Evolutionary conservation across 2,113 vertebrate genomes (phyloP), one percentile per base, ranked within the genome.

Genomic region (Sialia sialis): DNA sequence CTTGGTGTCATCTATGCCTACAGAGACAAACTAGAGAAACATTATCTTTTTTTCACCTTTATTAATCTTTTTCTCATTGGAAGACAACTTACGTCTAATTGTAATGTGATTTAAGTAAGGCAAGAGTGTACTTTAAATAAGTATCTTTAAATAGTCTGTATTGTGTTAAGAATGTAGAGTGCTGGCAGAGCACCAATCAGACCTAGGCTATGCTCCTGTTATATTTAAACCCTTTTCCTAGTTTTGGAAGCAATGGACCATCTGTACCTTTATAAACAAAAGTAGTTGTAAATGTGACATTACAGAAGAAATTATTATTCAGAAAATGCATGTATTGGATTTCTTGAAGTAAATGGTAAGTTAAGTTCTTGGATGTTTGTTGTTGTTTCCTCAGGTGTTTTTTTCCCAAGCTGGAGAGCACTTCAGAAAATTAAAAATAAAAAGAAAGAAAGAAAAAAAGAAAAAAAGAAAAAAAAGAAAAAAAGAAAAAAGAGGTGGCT

Each of bases 111-210:
- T 96, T 91, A 81, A 88, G 60, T 43, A 86, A 84, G 60, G 56
- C 63, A 62, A 77, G 48, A 66, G 43, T 84, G 56, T 87, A 90
- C 49, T 94, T 94, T 38, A 88, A 94, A 32, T 67, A 96, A 93
- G 89, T 92, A 67, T 79, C 79, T 94, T 87, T 76, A 97, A 93
- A 83, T 85, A 92, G 58, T n/a, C 49, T 74, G 17, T 74, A 56
- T 92, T 23, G 3, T 56, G 49, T 90, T 90, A 91, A 76, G 64
- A 76, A 79, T 94, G 95, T 91, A 56, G 51, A 95, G 90, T 90
- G 22, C 77, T 94, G 86, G 54, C 69, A 92, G 39, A 78, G 19
- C 54, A 94, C 91, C 63, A 92, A 84, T 51, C 56, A 85, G 69
- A 44, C 41, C 22, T 43, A 59, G 18, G 56, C 41, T 48, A 43